phyloP scores from a whole-genome alignment of 2,888 invertebrate genomes.

The Acanthosoma haemorrhoidale region DNA sequence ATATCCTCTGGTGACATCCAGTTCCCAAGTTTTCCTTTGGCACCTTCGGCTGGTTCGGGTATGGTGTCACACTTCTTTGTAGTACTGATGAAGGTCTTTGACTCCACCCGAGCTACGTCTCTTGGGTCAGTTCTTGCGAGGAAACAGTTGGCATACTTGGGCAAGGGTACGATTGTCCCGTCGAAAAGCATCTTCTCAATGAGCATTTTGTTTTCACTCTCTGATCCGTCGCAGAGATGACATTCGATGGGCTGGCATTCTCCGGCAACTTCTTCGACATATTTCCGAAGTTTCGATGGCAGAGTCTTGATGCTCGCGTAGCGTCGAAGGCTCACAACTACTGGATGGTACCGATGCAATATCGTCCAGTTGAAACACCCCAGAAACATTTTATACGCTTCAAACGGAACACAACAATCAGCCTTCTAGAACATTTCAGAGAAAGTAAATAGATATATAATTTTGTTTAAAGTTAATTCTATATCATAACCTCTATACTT shows the following conservation, averaged over 20 bases:
- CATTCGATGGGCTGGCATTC: conserved; percentile 82
- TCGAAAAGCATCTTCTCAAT: conserved; percentile 69
- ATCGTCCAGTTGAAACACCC: no score
- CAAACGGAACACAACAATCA: no score
- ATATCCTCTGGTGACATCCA: conserved; percentile 87
- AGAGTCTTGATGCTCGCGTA: neutral
- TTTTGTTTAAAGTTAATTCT: no score
- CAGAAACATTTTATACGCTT: no score
- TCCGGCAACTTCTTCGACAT: conserved; percentile 68
- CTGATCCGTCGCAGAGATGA: conserved; percentile 90
- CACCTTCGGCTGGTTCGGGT: conserved; percentile 67
- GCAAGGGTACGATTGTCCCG: conserved; percentile 71
- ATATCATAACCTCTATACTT: no score
- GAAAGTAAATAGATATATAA: no score
- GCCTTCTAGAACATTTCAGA: no score
- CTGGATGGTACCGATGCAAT: no score
- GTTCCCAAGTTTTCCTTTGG: conserved; percentile 83
- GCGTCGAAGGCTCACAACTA: no score
- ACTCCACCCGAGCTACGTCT: conserved; percentile 97
- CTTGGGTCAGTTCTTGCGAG: conserved; percentile 91
- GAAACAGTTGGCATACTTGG: conserved; percentile 93
- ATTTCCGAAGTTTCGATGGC: conserved; percentile 15
- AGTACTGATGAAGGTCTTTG: conserved; percentile 91
- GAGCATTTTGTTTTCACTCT: conserved; percentile 61
- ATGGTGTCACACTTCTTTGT: conserved; percentile 72